Evolutionary conservation across 2,888 invertebrate genomes (phyloP).

Genomic region (Icerya purchasi): DNA sequence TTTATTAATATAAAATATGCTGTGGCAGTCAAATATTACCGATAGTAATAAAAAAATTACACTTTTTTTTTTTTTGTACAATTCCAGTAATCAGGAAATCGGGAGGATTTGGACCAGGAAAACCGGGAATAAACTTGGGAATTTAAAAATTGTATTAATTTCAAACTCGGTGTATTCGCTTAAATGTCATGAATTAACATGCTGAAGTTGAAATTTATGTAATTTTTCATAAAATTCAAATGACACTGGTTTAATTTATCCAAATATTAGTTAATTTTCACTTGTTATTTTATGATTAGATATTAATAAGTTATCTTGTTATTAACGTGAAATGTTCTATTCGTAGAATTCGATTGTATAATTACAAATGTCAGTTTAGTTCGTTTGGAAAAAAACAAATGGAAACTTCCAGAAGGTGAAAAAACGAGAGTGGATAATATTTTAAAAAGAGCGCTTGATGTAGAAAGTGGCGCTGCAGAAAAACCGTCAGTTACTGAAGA

Average conservation of each 20-base stretch:
- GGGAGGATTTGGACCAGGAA: too few relatives aligned
- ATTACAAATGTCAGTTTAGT: slow-evolving; percentile 60
- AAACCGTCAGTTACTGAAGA: slow-evolving; percentile 48
- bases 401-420: slow-evolving; percentile 48
- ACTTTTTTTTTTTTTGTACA: too few relatives aligned
- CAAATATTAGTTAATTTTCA: neutral
- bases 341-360: slow-evolving; percentile 58
- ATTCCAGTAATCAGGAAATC: too few relatives aligned
- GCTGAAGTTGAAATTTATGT: neutral
- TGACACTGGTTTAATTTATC: neutral
- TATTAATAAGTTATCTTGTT: too few relatives aligned
- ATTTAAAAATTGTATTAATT: too few relatives aligned
- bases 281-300: too few relatives aligned
- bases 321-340: slow-evolving; percentile 11
- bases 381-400: slow-evolving; percentile 47
- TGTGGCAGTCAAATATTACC: too few relatives aligned
- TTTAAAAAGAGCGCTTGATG: slow-evolving; percentile 57
- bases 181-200: too few relatives aligned
- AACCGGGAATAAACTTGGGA: too few relatives aligned
- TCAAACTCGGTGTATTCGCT: too few relatives aligned
- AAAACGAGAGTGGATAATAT: slow-evolving; percentile 58
- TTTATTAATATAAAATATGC: too few relatives aligned
- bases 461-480: slow-evolving; percentile 48
- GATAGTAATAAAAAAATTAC: too few relatives aligned
- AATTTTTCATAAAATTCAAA: neutral